These are phyloP conservation scores for Athene cunicularia DNA, from an alignment of 2,113 vertebrate species.

Conservation along the genomic window DNA sequence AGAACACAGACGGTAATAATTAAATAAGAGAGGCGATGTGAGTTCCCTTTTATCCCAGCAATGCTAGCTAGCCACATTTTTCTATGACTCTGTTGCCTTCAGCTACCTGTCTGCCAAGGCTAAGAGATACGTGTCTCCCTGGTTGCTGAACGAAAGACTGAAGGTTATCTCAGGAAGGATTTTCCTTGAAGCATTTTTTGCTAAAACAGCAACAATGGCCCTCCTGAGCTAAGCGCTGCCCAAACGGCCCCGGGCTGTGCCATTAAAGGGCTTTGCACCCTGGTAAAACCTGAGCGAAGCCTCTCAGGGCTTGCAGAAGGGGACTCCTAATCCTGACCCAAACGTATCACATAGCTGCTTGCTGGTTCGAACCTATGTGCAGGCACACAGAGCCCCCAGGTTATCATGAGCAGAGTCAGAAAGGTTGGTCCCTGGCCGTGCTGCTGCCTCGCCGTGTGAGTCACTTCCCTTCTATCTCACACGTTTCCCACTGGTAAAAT, in stretches of 20 bases:
- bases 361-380: background rate
- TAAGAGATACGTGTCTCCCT: background rate
- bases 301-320: background rate
- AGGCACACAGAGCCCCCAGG: background rate
- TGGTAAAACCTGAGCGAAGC: accelerated
- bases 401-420: background rate
- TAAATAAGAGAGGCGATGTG: background rate
- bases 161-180: background rate
- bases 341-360: accelerated
- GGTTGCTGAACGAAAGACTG: background rate
- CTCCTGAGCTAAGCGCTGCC: background rate
- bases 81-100: background rate
- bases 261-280: background rate
- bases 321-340: accelerated
- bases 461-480: constrained; percentile 6
- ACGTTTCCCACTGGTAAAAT: background rate
- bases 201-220: background rate
- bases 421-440: background rate
- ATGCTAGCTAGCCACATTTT: background rate
- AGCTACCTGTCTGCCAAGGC: background rate
- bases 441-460: background rate
- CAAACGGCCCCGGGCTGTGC: background rate
- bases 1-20: constrained; percentile 15
- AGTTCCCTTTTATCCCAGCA: background rate
- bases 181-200: background rate